Evolutionary conservation across 2,888 invertebrate species (phyloP), one percentile per base, ranked within the genome.

Genomic region (Parelbella ahira): DNA sequence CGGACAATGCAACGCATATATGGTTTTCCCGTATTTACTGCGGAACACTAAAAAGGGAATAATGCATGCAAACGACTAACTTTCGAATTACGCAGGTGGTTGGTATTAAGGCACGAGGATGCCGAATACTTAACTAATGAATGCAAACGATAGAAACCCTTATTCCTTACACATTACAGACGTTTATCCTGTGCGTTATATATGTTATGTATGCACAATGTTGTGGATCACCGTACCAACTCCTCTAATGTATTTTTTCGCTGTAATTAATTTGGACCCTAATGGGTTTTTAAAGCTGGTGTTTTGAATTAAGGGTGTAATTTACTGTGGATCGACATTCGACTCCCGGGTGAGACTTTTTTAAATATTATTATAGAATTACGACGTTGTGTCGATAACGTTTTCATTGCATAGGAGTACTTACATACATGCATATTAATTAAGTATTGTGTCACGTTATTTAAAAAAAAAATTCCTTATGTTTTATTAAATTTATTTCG

Each of bases 281-380:
- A 58, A 58, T 60, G 54, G 51, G 43, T 51, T 53, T 57, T 55
- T 55, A 57, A 57, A 53, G 49, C 51, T 45, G 43, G 37, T 47
- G 50, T 52, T 48, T 46, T 15, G 20, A 37, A 44, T 46, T 44
- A 45, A 41, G 48, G 46, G 19, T 41, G 38, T 44, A 30, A 39
- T 46, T 48, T 36, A 42, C 10, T 19, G 8, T 18, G 29, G 29
- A 39, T 38, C 24, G 21, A 33, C 8, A 24, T 45, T 50, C 49
- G 47, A 45, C 41, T 47, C 49, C 49, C 47, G 47, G 30, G 45
- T 27, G 49, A 43, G 45, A 39, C 33, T 36, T 30, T 48, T 42
- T 19, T 21, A 36, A 34, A 42, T 24, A 24, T 45, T 25, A 28
- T 44, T 41, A 27, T 47, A 7, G n/a, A n/a, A 19, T 23, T 44